phyloP scores from a whole-genome alignment of 2,888 invertebrate genomes.

The Tanypteryx hageni region DNA sequence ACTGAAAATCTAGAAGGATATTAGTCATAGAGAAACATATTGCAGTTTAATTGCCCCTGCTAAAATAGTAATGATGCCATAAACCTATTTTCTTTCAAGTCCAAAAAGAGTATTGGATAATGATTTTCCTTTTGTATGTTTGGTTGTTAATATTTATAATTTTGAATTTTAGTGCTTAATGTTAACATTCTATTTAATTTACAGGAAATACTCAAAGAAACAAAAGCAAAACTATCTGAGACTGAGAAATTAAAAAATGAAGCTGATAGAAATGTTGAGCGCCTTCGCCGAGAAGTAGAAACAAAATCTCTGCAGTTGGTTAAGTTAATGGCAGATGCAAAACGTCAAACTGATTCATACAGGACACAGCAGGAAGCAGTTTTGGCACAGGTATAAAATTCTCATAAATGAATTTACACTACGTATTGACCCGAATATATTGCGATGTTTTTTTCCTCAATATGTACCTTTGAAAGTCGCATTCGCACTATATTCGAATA shows the following conservation, averaged over 20 bases:
- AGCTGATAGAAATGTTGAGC: constrained; percentile 32
- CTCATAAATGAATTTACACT: not conserved
- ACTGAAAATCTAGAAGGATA: too few species aligned
- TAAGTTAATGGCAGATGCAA: constrained; percentile 55
- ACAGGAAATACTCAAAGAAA: constrained; percentile 39
- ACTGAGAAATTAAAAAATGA: constrained; percentile 49
- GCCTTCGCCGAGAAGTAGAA: constrained; percentile 54
- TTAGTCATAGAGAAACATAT: too few species aligned
- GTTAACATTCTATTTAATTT: not conserved
- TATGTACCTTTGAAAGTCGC: too few species aligned
- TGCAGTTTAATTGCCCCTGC: too few species aligned
- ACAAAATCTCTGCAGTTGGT: constrained; percentile 37
- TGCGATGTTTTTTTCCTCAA: too few species aligned
- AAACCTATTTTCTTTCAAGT: too few species aligned
- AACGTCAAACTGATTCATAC: constrained; percentile 49
- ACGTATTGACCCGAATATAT: too few species aligned
- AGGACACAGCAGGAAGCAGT: constrained; percentile 74
- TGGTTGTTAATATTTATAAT: not conserved
- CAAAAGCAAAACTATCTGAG: constrained; percentile 15
- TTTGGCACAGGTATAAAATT: constrained; percentile 73
- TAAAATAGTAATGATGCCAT: too few species aligned
- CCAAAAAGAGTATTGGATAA: too few species aligned
- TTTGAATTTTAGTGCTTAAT: not conserved
- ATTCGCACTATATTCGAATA: too few species aligned
- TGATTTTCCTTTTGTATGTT: too few species aligned